A percentile compares a stretch with the other conserved stretches of the same genome.
Conservation (phyloP, 2,113 vertebrate species). For the Apodemus sylvaticus region DNA sequence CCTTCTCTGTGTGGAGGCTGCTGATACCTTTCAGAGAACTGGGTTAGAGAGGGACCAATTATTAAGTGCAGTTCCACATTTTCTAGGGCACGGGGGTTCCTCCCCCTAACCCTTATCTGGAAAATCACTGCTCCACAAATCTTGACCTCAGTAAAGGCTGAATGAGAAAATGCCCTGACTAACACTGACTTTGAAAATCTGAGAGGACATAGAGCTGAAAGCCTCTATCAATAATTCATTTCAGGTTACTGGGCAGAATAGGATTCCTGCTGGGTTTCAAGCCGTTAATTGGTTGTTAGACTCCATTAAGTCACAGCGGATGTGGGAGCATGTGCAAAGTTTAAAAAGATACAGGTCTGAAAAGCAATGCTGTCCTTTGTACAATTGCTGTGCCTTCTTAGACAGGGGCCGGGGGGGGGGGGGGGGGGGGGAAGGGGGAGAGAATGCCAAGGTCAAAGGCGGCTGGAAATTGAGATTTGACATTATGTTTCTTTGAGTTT, state of each 20-base stretch:
- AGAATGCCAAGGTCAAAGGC: slow-evolving; percentile 5
- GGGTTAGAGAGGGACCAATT: background rate
- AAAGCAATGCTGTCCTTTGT: slow-evolving; percentile 61
- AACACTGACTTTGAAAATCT: slow-evolving; percentile 77
- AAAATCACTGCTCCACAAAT: slow-evolving; percentile 31
- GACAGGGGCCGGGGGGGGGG: no score
- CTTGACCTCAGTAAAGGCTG: slow-evolving; percentile 23
- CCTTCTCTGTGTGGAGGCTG: background rate
- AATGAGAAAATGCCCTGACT: slow-evolving; percentile 69
- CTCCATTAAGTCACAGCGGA: slow-evolving; percentile 79
- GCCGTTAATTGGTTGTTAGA: slow-evolving; percentile 83
- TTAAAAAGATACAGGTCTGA: slow-evolving; percentile 59
- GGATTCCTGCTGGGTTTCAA: slow-evolving; percentile 72
- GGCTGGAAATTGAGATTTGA: slow-evolving; percentile 1
- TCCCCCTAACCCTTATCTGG: background rate
- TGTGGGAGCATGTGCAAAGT: slow-evolving; percentile 69
- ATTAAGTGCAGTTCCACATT: background rate
- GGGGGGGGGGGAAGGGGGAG: no score
- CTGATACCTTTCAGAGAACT: background rate
- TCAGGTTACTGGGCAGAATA: slow-evolving; percentile 68
- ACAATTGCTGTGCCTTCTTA: slow-evolving; percentile 55
- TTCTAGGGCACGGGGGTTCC: background rate
- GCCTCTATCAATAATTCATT: slow-evolving; percentile 83
- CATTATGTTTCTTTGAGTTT: slow-evolving; percentile 33
- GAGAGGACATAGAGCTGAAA: slow-evolving; percentile 73